phyloP scores from a whole-genome alignment of 2,888 invertebrate genomes.

The Hemicrepidius hirtus region DNA sequence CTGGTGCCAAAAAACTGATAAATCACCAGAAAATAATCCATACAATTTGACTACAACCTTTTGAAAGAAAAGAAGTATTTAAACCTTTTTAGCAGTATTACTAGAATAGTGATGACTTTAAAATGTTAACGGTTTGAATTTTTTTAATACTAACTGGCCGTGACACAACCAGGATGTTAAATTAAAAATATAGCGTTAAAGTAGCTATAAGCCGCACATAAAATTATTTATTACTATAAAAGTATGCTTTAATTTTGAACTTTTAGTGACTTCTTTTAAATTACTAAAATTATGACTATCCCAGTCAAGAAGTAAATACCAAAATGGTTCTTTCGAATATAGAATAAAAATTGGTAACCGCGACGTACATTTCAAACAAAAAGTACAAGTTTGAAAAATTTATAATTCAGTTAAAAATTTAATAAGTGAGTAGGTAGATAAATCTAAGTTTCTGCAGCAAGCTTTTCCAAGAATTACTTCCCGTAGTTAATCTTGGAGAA shows the following conservation, averaged over 20 bases:
- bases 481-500: slow-evolving; percentile 29
- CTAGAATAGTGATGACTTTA: background rate
- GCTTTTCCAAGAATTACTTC: slow-evolving; percentile 31
- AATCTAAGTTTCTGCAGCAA: slow-evolving; percentile 6
- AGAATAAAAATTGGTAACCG: too few relatives aligned
- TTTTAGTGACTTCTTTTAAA: slow-evolving; percentile 1
- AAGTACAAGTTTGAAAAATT: too few relatives aligned
- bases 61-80: background rate
- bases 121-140: slow-evolving; percentile 9
- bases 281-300: slow-evolving; percentile 5
- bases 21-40: slow-evolving; percentile 2
- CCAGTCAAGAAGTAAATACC: too few relatives aligned
- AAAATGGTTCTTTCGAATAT: too few relatives aligned
- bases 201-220: slow-evolving; percentile 21
- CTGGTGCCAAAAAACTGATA: background rate
- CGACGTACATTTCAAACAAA: too few relatives aligned
- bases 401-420: too few relatives aligned
- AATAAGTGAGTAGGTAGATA: background rate
- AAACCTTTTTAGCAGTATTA: background rate
- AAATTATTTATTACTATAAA: slow-evolving; percentile 7
- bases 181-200: slow-evolving; percentile 16
- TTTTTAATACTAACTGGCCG: slow-evolving; percentile 15
- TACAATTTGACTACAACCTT: slow-evolving; percentile 2
- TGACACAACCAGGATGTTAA: slow-evolving; percentile 14
- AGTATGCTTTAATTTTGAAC: too few relatives aligned